Evolutionary conservation across 2,797 vertebrate genomes (phyloP).

Genomic region (Gorsachius magnificus): DNA sequence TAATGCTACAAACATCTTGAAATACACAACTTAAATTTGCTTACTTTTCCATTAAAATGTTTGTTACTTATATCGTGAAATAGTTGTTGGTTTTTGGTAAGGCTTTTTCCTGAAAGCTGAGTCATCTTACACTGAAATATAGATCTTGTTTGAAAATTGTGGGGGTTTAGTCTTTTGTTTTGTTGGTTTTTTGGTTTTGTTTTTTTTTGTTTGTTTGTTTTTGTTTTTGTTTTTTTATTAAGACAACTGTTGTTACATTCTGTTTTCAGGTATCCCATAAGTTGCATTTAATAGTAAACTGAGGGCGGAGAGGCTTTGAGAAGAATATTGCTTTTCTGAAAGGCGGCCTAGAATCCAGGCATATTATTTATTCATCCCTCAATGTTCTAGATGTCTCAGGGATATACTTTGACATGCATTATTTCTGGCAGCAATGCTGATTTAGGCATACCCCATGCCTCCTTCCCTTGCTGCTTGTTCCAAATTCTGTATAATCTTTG

Average conservation of each 20-base stretch:
- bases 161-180: background rate
- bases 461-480: background rate
- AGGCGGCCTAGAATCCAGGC: background rate
- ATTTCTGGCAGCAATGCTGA: constrained; percentile 43
- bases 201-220: background rate
- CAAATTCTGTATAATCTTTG: background rate
- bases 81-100: background rate
- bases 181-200: background rate
- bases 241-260: background rate
- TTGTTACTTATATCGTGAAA: background rate
- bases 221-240: background rate
- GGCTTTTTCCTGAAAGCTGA: background rate
- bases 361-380: constrained; percentile 33
- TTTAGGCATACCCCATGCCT: background rate
- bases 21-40: background rate
- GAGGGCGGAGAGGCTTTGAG: background rate
- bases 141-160: background rate
- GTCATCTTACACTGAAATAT: background rate
- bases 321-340: background rate
- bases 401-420: constrained; percentile 16
- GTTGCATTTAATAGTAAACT: background rate
- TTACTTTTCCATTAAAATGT: background rate
- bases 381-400: constrained; percentile 17
- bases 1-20: background rate
- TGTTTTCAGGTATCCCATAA: background rate